Evolutionary conservation across 2,797 vertebrate genomes (phyloP).

Genomic region (Momotus momota): DNA sequence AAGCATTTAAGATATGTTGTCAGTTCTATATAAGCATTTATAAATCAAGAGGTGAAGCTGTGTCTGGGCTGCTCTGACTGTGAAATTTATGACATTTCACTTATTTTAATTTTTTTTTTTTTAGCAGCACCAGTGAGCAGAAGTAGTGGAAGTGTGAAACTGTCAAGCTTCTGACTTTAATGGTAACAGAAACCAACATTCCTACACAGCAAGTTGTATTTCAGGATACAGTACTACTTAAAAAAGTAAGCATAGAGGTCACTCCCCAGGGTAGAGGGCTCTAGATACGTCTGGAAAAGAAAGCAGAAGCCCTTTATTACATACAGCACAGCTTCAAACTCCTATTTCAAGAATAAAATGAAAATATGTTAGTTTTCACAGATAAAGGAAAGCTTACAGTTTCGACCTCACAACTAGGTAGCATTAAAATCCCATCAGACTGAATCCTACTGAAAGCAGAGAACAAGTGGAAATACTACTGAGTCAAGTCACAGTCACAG

Average conservation of each 20-base stretch:
- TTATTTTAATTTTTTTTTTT: not conserved
- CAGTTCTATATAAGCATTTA: not conserved
- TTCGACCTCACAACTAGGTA: not conserved
- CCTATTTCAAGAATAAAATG: constrained; percentile 13
- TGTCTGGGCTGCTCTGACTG: not conserved
- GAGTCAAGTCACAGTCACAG: not conserved
- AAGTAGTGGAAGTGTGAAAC: not conserved
- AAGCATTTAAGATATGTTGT: not conserved
- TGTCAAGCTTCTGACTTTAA: not conserved
- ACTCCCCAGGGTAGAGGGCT: not conserved
- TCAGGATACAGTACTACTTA: constrained; percentile 11
- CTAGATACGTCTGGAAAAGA: not conserved
- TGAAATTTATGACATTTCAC: not conserved
- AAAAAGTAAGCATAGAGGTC: constrained; percentile 17
- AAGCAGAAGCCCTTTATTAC: not conserved
- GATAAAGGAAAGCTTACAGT: not conserved
- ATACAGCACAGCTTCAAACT: not conserved
- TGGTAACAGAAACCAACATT: not conserved
- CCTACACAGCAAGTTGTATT: not conserved
- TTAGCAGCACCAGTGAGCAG: not conserved
- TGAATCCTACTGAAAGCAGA: not conserved
- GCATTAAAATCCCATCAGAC: not conserved
- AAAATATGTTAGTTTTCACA: not conserved
- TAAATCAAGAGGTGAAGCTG: not conserved
- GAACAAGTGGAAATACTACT: not conserved